Percentiles rank a stretch among this genome's conserved stretches.
phyloP scores from a whole-genome alignment of 1,140 invertebrate species.

The Cephus cinctus region DNA sequence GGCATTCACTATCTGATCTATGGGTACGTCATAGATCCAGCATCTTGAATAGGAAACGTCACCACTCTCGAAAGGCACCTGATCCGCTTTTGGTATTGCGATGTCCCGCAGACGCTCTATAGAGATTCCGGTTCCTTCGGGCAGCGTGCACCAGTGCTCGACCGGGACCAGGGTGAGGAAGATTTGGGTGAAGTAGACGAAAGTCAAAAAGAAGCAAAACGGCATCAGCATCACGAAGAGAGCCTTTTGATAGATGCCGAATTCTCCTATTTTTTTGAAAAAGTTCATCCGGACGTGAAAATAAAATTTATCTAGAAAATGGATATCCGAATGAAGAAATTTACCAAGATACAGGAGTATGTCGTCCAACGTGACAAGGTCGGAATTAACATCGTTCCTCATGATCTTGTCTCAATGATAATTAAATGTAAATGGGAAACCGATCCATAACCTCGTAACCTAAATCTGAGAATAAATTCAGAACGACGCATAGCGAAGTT shows the following conservation, averaged over 20 bases:
- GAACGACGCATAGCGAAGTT: too few species aligned
- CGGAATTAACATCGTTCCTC: too few species aligned
- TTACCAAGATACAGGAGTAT: constrained; percentile 9
- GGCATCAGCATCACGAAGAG: constrained; percentile 21
- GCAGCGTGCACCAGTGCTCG: constrained; percentile 27
- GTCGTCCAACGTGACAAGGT: constrained; percentile 8
- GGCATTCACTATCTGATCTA: constrained; percentile 6
- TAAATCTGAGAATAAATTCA: too few species aligned
- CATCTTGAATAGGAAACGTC: constrained; percentile 23
- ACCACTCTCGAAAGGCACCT: constrained; percentile 20
- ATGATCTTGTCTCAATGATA: too few species aligned
- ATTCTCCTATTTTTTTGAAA: too few species aligned
- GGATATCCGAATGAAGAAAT: too few species aligned
- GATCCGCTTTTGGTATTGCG: constrained; percentile 17
- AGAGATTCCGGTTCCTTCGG: constrained; percentile 1
- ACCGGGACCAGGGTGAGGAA: constrained; percentile 22
- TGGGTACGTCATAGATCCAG: constrained; percentile 26
- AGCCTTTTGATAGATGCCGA: constrained; percentile 23
- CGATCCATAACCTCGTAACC: too few species aligned
- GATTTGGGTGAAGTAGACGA: constrained; percentile 25
- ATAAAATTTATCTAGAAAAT: too few species aligned
- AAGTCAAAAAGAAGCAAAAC: constrained; percentile 20
- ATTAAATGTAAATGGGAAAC: too few species aligned
- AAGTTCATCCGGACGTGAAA: too few species aligned
- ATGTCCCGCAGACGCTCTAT: constrained; percentile 11